phyloP scores from a whole-genome alignment of 2,888 invertebrate species.

The Eupeodes luniger region DNA sequence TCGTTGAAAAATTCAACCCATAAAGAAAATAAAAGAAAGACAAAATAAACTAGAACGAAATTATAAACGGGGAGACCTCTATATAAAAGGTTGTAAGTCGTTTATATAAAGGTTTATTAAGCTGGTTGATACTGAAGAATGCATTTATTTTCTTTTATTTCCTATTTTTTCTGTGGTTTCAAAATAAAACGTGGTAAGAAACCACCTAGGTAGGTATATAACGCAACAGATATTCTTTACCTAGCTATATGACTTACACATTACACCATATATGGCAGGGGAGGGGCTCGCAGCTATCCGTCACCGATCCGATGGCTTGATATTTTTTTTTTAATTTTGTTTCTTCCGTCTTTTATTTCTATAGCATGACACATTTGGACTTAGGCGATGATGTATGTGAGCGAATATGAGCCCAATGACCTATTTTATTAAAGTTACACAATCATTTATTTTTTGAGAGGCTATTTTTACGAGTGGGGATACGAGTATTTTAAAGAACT shows the following conservation, averaged over 20 bases:
- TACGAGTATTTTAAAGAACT: slow-evolving; percentile 9
- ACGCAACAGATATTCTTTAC: slow-evolving; percentile 54
- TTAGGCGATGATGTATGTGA: slow-evolving; percentile 61
- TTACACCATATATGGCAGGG: slow-evolving; percentile 3
- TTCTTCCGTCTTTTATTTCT: slow-evolving; percentile 46
- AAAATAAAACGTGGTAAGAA: background rate
- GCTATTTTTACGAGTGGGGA: slow-evolving; percentile 30
- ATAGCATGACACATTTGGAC: slow-evolving; percentile 59
- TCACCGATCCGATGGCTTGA: slow-evolving; percentile 30
- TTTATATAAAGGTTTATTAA: slow-evolving; percentile 19
- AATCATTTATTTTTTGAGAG: slow-evolving; percentile 33
- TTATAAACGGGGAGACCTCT: background rate
- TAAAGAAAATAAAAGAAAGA: background rate
- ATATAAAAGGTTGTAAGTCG: no score
- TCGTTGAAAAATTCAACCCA: slow-evolving; percentile 1
- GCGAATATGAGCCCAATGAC: slow-evolving; percentile 53
- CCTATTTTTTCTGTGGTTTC: slow-evolving; percentile 16
- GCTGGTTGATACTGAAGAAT: slow-evolving; percentile 15
- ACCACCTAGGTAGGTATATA: background rate
- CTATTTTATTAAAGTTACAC: slow-evolving; percentile 45
- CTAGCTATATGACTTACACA: background rate
- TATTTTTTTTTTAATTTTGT: background rate
- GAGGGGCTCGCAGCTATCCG: slow-evolving; percentile 59
- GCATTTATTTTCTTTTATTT: slow-evolving; percentile 42
- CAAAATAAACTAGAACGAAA: slow-evolving; percentile 59